Percentiles rank a stretch among this genome's conserved stretches.
Conservation (phyloP, 2,113 vertebrate genomes). For the Urocolius indicus region DNA sequence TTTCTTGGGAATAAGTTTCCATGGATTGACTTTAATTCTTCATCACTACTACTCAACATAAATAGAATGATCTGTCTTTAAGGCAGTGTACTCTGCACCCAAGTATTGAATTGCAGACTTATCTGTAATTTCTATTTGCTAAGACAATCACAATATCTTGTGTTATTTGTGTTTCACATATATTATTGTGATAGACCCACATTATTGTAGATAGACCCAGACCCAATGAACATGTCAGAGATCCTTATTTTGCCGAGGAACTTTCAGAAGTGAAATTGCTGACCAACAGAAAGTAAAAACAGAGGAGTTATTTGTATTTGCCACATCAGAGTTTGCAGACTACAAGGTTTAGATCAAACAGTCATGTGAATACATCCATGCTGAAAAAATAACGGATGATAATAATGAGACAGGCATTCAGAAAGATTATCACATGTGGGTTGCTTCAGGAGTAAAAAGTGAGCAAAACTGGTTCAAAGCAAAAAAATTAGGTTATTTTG, state of each 20-base stretch:
- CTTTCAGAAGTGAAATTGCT: background rate
- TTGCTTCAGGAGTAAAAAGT: background rate
- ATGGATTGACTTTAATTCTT: background rate
- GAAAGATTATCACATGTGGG: background rate
- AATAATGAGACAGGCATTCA: slow-evolving; percentile 3
- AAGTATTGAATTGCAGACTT: background rate
- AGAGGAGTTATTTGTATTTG: background rate
- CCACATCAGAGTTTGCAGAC: background rate
- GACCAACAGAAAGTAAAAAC: background rate
- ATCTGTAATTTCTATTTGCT: background rate
- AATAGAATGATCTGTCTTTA: background rate
- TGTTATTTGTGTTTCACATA: background rate
- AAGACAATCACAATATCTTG: background rate
- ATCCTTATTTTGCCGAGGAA: background rate
- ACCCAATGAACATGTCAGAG: background rate
- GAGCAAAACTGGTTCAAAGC: background rate
- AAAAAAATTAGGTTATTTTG: background rate
- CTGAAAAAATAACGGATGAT: background rate
- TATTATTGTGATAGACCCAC: no score
- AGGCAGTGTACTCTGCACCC: background rate
- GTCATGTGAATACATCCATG: background rate
- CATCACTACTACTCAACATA: accelerated
- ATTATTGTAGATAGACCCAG: background rate
- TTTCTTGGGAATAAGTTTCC: background rate
- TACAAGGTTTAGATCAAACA: background rate